Conservation (phyloP, 2,113 vertebrate genomes). For the Macheiramphus alcinus region DNA sequence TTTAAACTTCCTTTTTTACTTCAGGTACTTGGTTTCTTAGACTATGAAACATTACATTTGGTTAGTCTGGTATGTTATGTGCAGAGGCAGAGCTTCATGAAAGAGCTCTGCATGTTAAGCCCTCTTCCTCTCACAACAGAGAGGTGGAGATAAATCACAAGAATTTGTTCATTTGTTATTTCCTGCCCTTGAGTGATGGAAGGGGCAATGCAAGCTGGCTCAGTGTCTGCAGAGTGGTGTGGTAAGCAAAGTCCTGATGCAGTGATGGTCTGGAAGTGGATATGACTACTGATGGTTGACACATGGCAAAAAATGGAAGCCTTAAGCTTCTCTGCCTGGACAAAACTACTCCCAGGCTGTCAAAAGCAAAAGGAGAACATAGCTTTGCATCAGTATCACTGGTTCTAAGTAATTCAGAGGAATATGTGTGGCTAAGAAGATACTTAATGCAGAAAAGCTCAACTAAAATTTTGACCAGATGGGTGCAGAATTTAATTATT, state of each 20-base stretch:
- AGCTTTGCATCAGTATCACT: background rate
- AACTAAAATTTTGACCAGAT: background rate
- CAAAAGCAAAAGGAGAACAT: background rate
- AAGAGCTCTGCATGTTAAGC: background rate
- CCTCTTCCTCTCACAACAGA: background rate
- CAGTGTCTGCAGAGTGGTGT: background rate
- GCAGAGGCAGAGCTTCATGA: background rate
- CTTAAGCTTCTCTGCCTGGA: background rate
- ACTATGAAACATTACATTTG: background rate
- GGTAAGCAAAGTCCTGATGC: background rate
- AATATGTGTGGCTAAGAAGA: background rate
- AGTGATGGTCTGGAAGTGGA: background rate
- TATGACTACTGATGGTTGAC: background rate
- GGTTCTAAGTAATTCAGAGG: background rate
- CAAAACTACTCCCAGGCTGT: background rate
- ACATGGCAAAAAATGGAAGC: background rate
- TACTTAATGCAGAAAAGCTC: background rate
- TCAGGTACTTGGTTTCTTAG: background rate
- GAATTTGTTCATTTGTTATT: background rate
- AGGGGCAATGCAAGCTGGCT: background rate
- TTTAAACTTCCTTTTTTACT: background rate
- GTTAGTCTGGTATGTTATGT: background rate
- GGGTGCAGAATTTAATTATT: background rate
- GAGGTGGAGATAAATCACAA: background rate
- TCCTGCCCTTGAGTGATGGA: background rate